Evolutionary conservation across 2,113 vertebrate species (phyloP).

Genomic region (Chlamydotis undulata): DNA sequence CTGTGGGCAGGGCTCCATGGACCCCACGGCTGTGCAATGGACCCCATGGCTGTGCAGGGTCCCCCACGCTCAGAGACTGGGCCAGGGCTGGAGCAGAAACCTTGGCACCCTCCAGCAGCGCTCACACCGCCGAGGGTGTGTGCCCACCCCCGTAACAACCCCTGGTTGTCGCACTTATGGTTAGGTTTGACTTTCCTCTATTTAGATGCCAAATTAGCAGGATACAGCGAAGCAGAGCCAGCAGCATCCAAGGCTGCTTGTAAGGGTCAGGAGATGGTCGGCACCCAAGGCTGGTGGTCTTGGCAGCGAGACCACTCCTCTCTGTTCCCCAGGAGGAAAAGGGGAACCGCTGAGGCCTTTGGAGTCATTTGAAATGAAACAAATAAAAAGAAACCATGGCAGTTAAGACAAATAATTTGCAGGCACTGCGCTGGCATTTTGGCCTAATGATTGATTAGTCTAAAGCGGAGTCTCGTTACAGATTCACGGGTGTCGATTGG

Average conservation of each 20-base stretch:
- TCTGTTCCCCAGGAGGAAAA: not conserved
- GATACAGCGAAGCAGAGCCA: not conserved
- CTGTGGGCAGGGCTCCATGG: not conserved
- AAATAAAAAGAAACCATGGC: not conserved
- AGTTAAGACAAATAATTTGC: conserved; percentile 40
- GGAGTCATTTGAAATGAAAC: not conserved
- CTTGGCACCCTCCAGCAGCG: not conserved
- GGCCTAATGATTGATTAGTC: conserved; percentile 56
- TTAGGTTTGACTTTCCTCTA: not conserved
- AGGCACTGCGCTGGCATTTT: conserved; percentile 25
- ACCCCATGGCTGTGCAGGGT: not conserved
- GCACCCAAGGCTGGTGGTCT: accelerated
- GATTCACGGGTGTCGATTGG: conserved; percentile 16
- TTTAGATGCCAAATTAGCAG: not conserved
- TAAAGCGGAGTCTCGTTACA: conserved; percentile 19
- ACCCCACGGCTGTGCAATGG: not conserved
- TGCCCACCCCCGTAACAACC: accelerated
- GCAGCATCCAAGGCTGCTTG: not conserved
- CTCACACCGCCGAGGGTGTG: accelerated
- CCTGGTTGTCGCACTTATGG: accelerated
- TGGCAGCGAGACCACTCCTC: not conserved
- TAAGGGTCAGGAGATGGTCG: not conserved
- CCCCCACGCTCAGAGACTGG: accelerated
- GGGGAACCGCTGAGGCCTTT: not conserved
- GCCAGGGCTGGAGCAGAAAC: not conserved